Evolutionary conservation across 2,113 vertebrate species (phyloP).

Genomic region (Pogonocichla stellata): DNA sequence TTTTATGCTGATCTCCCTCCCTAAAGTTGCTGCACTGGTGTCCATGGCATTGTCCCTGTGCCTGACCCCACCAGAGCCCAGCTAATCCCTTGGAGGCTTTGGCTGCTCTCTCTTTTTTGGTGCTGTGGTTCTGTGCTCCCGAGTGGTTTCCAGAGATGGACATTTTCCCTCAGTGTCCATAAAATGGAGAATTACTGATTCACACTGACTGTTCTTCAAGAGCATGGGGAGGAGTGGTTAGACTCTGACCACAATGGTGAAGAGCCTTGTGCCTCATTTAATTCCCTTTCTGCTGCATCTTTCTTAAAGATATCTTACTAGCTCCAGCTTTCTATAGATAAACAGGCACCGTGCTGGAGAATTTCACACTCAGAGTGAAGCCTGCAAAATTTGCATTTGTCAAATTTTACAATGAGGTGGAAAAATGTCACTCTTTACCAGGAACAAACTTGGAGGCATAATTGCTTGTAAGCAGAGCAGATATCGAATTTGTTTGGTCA

Average conservation of each 20-base stretch:
- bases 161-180: not conserved
- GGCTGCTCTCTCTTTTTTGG: not conserved
- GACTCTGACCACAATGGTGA: not conserved
- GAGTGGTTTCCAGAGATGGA: not conserved
- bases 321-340: constrained; percentile 24
- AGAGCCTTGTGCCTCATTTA: not conserved
- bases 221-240: not conserved
- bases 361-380: constrained; percentile 46
- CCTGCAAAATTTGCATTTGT: constrained; percentile 34
- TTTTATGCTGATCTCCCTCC: not conserved
- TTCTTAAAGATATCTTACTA: constrained; percentile 25
- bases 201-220: not conserved
- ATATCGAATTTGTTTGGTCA: not conserved
- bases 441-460: not conserved
- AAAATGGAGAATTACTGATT: constrained; percentile 2
- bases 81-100: not conserved
- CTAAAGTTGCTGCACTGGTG: not conserved
- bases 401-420: constrained; percentile 43
- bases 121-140: not conserved
- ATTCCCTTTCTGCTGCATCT: not conserved
- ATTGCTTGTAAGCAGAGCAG: constrained; percentile 12
- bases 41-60: not conserved
- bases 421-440: not conserved
- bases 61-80: not conserved
- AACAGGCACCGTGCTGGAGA: constrained; percentile 4